Evolutionary conservation across 1,140 invertebrate species (phyloP), one percentile per base, ranked within the genome.

Genomic region (Venustaconcha ellipsiformis): DNA sequence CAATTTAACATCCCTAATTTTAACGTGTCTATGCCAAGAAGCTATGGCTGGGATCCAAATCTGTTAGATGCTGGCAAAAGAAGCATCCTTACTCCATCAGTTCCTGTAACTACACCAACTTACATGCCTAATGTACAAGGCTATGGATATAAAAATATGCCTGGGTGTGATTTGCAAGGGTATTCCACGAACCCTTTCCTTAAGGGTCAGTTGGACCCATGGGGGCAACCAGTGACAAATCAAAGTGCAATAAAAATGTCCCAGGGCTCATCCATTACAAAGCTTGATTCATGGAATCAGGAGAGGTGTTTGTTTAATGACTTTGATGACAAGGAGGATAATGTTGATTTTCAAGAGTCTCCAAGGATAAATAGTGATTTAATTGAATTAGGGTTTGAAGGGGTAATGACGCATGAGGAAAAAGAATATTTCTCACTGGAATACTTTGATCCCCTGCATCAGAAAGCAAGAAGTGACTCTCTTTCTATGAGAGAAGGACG

Each of bases 351-450:
- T 5, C 57, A 70, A 78, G 78, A 60, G 55, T 63, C 72, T 63
- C 20, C 60, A 74, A 20, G 75, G 14, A 79, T 72, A 69, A 71
- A 60, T 30, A 78, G 79, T 78, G 80, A 85, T 76, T 72, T 85
- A 30, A 85, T 85, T 23, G 74, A 83, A 59, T 48, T 77, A 57
- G 75, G 75, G 15, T 81, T 85, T 66, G 72, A 78, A 64, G 74
- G 76, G 23, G 60, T 77, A 17, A 17, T 72, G 57, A 70, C 74
- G 5, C 63, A 73, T 57, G 74, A 82, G 15, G 86, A 88, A 63
- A 82, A 83, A 62, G 86, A 88, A 57, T 88, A 88, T 71, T 80
- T 88, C 30, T 85, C 86, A 56, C 70, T 88, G 64, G 82, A 85
- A 58, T 84, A 79, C 57, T 88, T 88, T 83, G 86, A 88, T 74